Base-by-base conservation (phyloP, 2,797 vertebrate genomes). In the Bufotes viridis region DNA sequence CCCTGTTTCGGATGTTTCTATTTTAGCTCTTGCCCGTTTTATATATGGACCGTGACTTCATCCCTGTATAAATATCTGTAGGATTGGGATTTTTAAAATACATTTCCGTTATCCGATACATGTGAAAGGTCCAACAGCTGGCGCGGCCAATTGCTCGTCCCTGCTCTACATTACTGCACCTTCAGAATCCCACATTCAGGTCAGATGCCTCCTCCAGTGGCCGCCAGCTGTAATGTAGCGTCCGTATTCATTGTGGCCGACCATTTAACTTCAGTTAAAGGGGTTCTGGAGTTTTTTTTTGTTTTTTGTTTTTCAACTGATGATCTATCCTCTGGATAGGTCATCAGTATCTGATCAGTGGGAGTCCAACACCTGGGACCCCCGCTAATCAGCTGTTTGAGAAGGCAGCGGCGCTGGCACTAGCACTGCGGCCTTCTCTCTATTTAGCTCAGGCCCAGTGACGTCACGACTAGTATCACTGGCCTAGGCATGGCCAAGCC, bases 41-140 rank as follows among this genome's bases (percentile, higher is more conserved):
- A 5, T 15, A 49, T 74, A 49, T 74, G 51, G 69, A 15, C 17
- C 2, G 17, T 20, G 29, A 49, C 34, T 49, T 74, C 18, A 42
- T 49, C 18, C 49, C 42, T 75, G 22, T 51, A 75, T 51, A 53
- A 51, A 53, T 53, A 51, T 75, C 18, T 75, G 42, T 22, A n/a
- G 70, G 12, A 49, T 49, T 74, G 34, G 42, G 34, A 18, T 34
- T 70, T 70, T 70, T 70, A 70, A 70, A 70, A 70, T 29, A 15
- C 14, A 70, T 34, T 70, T 70, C 15, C 67, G 34, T 34, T 72
- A 34, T 34, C 29, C 34, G 42, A 74, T 75, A 14, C 18, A 75
- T 75, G 9, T 75, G 49, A 75, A 75, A n/a, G 42, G 49, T n/a
- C 42, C 42, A 75, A 49, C 81, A 82, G 61, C 58, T 61, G 57